These are phyloP conservation scores for Drosophila maculinotata DNA, from an alignment of 2,888 invertebrate species.

Conservation along the genomic window DNA sequence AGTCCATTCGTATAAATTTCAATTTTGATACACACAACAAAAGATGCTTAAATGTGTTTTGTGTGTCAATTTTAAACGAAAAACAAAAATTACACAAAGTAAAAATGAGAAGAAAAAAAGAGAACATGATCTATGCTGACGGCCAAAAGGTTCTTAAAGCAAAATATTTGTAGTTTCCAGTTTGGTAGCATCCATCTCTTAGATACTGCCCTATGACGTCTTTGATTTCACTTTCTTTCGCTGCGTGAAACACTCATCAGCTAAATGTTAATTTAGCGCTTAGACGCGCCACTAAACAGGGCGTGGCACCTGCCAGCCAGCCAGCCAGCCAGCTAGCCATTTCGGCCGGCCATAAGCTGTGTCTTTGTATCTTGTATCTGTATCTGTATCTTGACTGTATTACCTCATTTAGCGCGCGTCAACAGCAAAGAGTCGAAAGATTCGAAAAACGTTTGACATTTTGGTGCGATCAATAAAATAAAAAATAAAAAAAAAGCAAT, in stretches of 20 bases:
- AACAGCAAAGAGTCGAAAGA: conserved; percentile 38
- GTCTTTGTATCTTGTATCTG: conserved; percentile 7
- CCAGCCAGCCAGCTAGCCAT: too few relatives aligned
- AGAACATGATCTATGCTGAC: not conserved
- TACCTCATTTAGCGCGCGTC: conserved; percentile 69
- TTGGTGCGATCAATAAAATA: conserved; percentile 76
- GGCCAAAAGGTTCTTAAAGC: conserved; percentile 1
- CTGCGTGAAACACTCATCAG: conserved; percentile 57
- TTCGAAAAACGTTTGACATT: conserved; percentile 78
- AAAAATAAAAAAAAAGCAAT: conserved; percentile 62
- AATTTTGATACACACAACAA: conserved; percentile 38
- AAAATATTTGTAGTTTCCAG: not conserved
- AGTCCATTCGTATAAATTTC: conserved; percentile 52
- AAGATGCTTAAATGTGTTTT: conserved; percentile 17
- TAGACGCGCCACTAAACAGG: conserved; percentile 43
- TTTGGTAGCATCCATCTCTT: not conserved
- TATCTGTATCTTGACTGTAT: conserved; percentile 50
- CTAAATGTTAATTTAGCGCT: conserved; percentile 63
- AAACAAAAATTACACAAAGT: not conserved
- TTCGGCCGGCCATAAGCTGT: too few relatives aligned
- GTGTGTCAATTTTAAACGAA: conserved; percentile 16
- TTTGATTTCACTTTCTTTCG: conserved; percentile 58
- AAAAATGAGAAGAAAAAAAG: not conserved
- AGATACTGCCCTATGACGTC: conserved; percentile 35
- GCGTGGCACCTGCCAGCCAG: conserved; percentile 56